phyloP scores from a whole-genome alignment of 30 jellyfish, hydroid and myxozoan genomes.

The Hydra vulgaris region DNA sequence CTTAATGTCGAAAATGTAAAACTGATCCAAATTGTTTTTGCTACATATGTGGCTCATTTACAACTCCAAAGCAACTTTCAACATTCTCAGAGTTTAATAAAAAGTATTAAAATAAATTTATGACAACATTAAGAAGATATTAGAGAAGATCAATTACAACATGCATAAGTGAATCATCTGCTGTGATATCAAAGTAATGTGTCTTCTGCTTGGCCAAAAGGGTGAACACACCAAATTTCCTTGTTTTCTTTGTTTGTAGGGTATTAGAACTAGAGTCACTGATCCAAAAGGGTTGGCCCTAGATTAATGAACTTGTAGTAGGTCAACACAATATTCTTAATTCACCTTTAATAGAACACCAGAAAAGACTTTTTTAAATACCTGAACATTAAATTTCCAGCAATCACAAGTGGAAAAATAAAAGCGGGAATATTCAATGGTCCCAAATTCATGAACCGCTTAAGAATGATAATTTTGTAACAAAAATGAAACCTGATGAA shows the following conservation, averaged over 20 bases:
- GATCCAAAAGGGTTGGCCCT: neutral
- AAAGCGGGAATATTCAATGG: too few species aligned
- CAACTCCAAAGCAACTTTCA: neutral
- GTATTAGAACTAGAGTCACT: constrained; percentile 20
- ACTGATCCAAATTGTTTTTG: neutral
- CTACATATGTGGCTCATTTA: neutral
- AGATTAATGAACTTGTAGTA: too few species aligned
- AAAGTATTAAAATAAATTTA: neutral
- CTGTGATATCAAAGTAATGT: constrained; percentile 19
- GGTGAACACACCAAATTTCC: constrained; percentile 37
- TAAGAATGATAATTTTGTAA: too few species aligned
- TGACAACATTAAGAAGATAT: neutral
- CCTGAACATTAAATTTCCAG: too few species aligned
- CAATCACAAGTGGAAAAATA: too few species aligned
- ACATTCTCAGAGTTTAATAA: neutral
- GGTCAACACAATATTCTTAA: neutral
- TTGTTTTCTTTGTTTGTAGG: constrained; percentile 28
- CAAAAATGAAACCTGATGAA: too few species aligned
- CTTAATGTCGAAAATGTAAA: neutral
- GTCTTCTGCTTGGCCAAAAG: constrained; percentile 25
- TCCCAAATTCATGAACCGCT: too few species aligned
- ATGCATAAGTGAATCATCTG: constrained; percentile 27
- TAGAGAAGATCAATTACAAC: constrained; percentile 12
- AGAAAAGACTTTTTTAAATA: too few species aligned
- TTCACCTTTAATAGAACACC: neutral